Evolutionary conservation across 2,797 vertebrate species (phyloP).

Genomic region (Periophthalmus magnuspinnatus): DNA sequence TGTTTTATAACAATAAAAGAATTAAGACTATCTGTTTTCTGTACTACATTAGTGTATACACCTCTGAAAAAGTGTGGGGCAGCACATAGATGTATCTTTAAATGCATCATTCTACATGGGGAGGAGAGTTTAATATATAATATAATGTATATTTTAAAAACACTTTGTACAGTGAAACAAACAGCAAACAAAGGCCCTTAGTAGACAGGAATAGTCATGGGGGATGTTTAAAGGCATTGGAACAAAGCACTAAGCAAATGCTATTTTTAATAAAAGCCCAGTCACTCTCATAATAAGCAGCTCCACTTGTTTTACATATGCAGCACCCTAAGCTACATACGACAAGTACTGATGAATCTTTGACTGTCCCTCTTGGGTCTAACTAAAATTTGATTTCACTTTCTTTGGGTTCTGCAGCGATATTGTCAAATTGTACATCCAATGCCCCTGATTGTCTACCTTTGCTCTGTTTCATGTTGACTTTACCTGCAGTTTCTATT

Average conservation of each 20-base stretch:
- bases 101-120: background rate
- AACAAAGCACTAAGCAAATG: slow-evolving; percentile 44
- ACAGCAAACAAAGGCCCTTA: slow-evolving; percentile 48
- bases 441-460: slow-evolving; percentile 1
- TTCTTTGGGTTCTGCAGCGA: slow-evolving; percentile 16
- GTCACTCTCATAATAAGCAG: slow-evolving; percentile 37
- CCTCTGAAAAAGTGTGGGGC: too few relatives aligned
- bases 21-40: background rate
- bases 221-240: slow-evolving; percentile 20
- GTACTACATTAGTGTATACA: too few relatives aligned
- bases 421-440: slow-evolving; percentile 13
- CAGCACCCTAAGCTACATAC: slow-evolving; percentile 19
- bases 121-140: too few relatives aligned
- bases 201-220: slow-evolving; percentile 29
- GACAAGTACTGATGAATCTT: background rate
- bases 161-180: slow-evolving; percentile 21
- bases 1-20: background rate
- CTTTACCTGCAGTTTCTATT: slow-evolving; percentile 51
- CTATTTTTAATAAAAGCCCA: slow-evolving; percentile 49
- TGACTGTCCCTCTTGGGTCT: slow-evolving; percentile 20
- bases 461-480: slow-evolving; percentile 18
- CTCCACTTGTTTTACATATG: slow-evolving; percentile 26
- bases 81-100: too few relatives aligned
- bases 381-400: slow-evolving; percentile 24
- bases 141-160: too few relatives aligned